Evolutionary conservation across 1,140 invertebrate genomes (phyloP).

Genomic region (Philaenus spumarius): DNA sequence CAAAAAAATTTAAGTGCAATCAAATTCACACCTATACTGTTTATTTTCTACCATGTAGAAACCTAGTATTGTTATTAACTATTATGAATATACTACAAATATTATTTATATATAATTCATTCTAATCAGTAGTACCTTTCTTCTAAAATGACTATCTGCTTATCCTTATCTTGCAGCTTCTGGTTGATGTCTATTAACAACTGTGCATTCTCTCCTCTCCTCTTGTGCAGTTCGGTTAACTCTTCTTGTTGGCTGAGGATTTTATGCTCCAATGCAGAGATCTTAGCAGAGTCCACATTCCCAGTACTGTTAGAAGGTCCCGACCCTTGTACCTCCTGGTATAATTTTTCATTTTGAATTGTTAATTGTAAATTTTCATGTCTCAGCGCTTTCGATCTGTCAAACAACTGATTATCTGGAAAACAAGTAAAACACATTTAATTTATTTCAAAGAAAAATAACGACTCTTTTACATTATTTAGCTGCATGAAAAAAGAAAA

Average conservation of each 20-base stretch:
- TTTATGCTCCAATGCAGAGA: constrained; percentile 74
- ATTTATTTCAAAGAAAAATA: not conserved
- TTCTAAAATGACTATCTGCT: constrained; percentile 64
- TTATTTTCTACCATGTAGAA: no score
- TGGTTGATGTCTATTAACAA: constrained; percentile 87
- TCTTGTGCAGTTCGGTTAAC: constrained; percentile 78
- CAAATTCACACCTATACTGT: no score
- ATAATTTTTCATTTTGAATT: constrained; percentile 74
- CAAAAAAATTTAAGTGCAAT: no score
- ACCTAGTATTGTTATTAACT: no score
- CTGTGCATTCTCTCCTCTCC: constrained; percentile 87
- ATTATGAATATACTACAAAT: constrained; percentile 9
- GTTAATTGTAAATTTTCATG: constrained; percentile 77
- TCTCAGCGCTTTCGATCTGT: constrained; percentile 66
- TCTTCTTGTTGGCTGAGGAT: constrained; percentile 84
- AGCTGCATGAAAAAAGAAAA: not conserved
- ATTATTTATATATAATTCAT: not conserved
- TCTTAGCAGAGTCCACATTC: constrained; percentile 39
- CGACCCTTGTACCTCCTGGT: constrained; percentile 46
- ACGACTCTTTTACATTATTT: not conserved
- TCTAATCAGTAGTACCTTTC: constrained; percentile 58
- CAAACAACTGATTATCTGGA: constrained; percentile 82
- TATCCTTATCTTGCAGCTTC: constrained; percentile 78
- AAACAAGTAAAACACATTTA: constrained; percentile 31
- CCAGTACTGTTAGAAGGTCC: constrained; percentile 34